Evolutionary conservation across 1,140 invertebrate species (phyloP).

Genomic region (Pogonus chalceus): DNA sequence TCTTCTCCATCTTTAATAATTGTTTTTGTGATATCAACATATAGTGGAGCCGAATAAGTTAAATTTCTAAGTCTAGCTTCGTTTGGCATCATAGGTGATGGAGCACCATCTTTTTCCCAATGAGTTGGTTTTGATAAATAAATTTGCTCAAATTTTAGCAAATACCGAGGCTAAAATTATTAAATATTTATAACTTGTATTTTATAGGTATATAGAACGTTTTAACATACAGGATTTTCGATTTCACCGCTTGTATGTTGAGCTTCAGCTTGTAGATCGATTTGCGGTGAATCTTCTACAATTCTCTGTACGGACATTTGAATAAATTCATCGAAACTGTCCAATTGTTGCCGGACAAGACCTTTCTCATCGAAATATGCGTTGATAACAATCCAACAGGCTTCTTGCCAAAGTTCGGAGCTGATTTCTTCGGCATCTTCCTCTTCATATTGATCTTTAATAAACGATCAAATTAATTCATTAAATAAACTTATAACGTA

Average conservation of each 20-base stretch:
- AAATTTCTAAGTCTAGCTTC: conserved; percentile 82
- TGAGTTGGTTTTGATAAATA: conserved; percentile 98
- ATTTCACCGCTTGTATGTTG: conserved; percentile 89
- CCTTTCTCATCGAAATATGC: conserved; percentile 99
- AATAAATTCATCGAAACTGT: conserved; percentile 99
- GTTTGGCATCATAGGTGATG: conserved; percentile 98
- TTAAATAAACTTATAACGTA: not conserved
- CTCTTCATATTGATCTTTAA: conserved; percentile 56
- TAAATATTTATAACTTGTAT: conserved; percentile 16
- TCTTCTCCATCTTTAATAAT: conserved; percentile 85
- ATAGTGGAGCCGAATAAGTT: conserved; percentile 94
- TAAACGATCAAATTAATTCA: conserved; percentile 13
- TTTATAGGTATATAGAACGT: too few relatives aligned
- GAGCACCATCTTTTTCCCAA: conserved; percentile 99
- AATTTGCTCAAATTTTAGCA: conserved; percentile 97
- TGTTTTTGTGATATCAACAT: conserved; percentile 97
- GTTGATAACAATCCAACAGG: conserved; percentile 99
- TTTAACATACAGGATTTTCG: conserved; percentile 75
- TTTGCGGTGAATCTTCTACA: conserved; percentile 95
- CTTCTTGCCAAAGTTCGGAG: conserved; percentile 95
- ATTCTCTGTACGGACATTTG: conserved; percentile 99
- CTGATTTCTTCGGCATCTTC: conserved; percentile 85
- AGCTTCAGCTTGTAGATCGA: conserved; percentile 94
- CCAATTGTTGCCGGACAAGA: conserved; percentile 94
- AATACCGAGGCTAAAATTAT: conserved; percentile 63